These are phyloP conservation scores for Caerostris darwini DNA, from an alignment of 1,140 invertebrate genomes.

Conservation along the genomic window DNA sequence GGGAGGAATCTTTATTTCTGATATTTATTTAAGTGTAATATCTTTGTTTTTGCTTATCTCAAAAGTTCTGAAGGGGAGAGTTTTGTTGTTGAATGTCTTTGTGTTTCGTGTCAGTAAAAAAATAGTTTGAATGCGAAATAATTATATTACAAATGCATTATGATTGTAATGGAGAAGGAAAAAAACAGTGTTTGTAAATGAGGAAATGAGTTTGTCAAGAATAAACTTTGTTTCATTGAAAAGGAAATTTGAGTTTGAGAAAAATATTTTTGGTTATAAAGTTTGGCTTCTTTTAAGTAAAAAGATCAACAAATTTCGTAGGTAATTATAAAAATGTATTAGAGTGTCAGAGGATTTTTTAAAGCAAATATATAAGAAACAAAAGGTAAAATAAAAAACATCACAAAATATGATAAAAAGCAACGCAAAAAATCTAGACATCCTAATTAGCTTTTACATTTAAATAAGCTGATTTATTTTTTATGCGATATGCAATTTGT, in stretches of 20 bases:
- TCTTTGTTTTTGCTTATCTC: not conserved
- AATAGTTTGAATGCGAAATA: not conserved
- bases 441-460: too few species aligned
- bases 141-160: not conserved
- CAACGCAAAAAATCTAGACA: too few species aligned
- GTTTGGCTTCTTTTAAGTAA: too few species aligned
- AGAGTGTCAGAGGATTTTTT: too few species aligned
- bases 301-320: too few species aligned
- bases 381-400: too few species aligned
- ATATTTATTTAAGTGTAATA: slow-evolving; percentile 7
- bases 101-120: not conserved
- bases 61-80: not conserved
- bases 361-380: too few species aligned
- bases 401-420: too few species aligned
- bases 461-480: too few species aligned
- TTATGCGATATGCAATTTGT: too few species aligned
- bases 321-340: too few species aligned
- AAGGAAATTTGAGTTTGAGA: not conserved
- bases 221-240: not conserved
- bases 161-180: not conserved
- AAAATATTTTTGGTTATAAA: too few species aligned
- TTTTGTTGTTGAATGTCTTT: slow-evolving; percentile 4
- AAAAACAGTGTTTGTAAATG: not conserved
- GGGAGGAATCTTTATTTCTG: slow-evolving; percentile 49
- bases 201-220: not conserved